These are phyloP conservation scores for Mirounga angustirostris DNA, from an alignment of 2,113 vertebrate genomes.

Conservation along the genomic window DNA sequence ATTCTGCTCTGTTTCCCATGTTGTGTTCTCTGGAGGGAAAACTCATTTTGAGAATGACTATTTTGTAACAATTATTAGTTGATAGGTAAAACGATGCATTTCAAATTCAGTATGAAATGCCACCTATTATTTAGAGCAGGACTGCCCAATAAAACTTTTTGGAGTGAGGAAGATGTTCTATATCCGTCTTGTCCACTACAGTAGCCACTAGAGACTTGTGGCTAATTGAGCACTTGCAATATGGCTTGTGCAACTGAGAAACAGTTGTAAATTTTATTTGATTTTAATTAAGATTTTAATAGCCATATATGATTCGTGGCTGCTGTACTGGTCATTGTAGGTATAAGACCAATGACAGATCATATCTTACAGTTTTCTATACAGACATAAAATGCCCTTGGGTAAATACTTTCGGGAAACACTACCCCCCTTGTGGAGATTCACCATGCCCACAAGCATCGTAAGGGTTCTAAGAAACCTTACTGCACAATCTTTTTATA, in stretches of 20 bases:
- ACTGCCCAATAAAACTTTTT: background rate
- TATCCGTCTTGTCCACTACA: background rate
- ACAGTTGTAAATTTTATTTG: background rate
- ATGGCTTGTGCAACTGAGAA: background rate
- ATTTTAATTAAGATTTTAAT: conserved; percentile 37
- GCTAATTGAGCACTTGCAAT: background rate
- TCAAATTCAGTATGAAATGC: background rate
- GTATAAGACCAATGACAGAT: background rate
- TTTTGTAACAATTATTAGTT: conserved; percentile 35
- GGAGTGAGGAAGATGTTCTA: background rate
- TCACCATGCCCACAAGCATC: background rate
- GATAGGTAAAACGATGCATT: background rate
- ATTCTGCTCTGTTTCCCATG: background rate
- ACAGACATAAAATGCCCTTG: background rate
- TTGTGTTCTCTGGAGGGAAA: conserved; percentile 32
- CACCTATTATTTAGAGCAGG: background rate
- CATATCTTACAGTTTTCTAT: background rate
- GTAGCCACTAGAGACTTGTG: background rate
- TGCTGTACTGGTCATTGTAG: background rate
- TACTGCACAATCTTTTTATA: background rate
- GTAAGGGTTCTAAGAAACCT: background rate
- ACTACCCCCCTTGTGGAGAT: background rate
- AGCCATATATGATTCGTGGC: background rate
- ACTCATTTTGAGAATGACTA: background rate
- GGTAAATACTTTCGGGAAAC: background rate